Conservation (phyloP, 2,888 invertebrate species). For the Pandemis corylana region DNA sequence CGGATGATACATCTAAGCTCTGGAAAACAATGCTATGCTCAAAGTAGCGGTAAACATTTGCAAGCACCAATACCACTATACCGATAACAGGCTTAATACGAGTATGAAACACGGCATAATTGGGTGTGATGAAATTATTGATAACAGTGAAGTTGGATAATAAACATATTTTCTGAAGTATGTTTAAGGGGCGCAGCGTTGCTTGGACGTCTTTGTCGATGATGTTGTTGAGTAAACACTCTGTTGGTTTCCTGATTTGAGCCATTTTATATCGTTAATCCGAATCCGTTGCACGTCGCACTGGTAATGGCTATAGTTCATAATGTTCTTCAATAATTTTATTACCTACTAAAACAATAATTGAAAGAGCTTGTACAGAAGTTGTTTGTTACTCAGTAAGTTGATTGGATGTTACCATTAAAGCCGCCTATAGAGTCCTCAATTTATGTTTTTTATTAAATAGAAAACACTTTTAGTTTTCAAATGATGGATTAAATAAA, state of each 20-base stretch:
- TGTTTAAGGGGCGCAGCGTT: not conserved
- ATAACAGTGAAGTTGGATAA: not conserved
- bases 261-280: not conserved
- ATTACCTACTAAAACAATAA: no score
- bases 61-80: not conserved
- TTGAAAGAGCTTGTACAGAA: no score
- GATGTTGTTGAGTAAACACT: not conserved
- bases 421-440: no score
- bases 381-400: no score
- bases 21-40: fast-evolving
- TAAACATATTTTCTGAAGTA: not conserved
- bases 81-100: not conserved
- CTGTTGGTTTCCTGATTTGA: not conserved
- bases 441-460: no score
- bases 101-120: not conserved
- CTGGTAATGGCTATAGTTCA: no score
- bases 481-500: no score
- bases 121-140: not conserved
- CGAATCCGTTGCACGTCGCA: not conserved
- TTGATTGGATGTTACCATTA: no score
- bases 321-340: no score
- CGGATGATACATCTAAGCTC: not conserved
- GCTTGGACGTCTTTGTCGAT: not conserved
- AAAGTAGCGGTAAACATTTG: not conserved
- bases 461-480: no score